phyloP scores from a whole-genome alignment of 2,797 vertebrate species.

The Hirundo rustica region DNA sequence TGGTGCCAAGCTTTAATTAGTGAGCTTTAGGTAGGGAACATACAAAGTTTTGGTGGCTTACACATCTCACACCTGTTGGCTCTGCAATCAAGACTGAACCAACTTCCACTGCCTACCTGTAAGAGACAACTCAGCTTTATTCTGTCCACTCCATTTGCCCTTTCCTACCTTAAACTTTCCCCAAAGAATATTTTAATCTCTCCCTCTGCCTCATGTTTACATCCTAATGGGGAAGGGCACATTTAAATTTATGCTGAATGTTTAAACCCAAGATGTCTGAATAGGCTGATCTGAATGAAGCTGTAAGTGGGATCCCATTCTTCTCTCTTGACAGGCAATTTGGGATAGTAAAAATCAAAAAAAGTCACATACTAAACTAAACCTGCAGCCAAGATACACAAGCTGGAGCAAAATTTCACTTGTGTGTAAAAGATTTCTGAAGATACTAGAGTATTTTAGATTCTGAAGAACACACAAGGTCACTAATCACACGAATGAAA shows the following conservation, averaged over 20 bases:
- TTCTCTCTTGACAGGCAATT: neutral
- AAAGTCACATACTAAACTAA: neutral
- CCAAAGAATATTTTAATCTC: neutral
- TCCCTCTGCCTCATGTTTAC: neutral
- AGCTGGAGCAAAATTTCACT: neutral
- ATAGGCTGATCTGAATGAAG: neutral
- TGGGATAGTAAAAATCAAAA: neutral
- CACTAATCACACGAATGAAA: neutral
- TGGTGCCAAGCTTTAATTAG: neutral
- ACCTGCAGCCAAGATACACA: neutral
- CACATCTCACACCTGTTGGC: neutral
- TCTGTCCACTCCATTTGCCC: neutral
- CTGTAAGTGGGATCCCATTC: neutral
- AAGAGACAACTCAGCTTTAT: neutral
- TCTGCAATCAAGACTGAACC: neutral
- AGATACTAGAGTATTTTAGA: neutral
- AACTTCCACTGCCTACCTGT: neutral
- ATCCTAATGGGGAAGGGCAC: neutral
- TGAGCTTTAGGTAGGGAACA: neutral
- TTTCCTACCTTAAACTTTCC: neutral
- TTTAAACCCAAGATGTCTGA: neutral
- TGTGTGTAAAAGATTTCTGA: neutral
- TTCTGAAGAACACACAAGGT: neutral
- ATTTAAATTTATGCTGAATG: neutral
- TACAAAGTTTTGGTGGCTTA: neutral